Base-by-base conservation (phyloP, 1,140 invertebrate genomes). In the Drusus annulatus region DNA sequence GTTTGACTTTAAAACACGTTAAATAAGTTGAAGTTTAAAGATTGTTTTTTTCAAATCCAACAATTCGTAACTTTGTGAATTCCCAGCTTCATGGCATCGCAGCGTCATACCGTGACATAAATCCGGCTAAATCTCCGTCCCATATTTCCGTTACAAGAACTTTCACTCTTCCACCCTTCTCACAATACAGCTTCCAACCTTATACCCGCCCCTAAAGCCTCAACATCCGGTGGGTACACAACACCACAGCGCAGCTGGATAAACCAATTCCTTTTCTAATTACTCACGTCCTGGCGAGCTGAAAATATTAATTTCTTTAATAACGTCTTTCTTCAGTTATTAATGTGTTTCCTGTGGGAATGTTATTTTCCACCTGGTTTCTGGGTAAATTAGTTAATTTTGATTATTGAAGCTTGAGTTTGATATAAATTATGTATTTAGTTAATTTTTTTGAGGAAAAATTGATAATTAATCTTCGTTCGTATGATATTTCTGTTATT, bases 181-280 rank as follows among this genome's bases (percentile, higher is more conserved):
- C 62, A 65, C 3, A 28, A 28, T 16, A n/a, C 62, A 10, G 28
- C 23, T 28, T 60, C 19, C 17, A 60, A 60, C 56, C 56, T 23
- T 23, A 3, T 19, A 4, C 19, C 19, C 56, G 56, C 56, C 56
- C 17, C 56, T 19, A 15, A 23, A 60, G 19, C 16, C 56, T 60
- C 36, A 45, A 45, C 36, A 45, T 45, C 36, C 36, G 36, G 36
- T 45, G 36, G 36, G 56, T 13, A 60, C 10, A 65, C 62, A n/a
- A 65, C 21, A 21, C 62, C 62, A 21, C 58, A 62, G 6, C 31
- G 36, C 8, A 0, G 36, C 23, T 28, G 62, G 62, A 65, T 65
- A 65, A 65, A 65, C 62, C 62, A 31, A 65, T 28, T 25, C 21
- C 62, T 65, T 65, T 45, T 65, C 36, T 65, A 65, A 65, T 65